Base-by-base conservation (phyloP, 2,888 invertebrate species). In the Caenorhabditis sp. region DNA sequence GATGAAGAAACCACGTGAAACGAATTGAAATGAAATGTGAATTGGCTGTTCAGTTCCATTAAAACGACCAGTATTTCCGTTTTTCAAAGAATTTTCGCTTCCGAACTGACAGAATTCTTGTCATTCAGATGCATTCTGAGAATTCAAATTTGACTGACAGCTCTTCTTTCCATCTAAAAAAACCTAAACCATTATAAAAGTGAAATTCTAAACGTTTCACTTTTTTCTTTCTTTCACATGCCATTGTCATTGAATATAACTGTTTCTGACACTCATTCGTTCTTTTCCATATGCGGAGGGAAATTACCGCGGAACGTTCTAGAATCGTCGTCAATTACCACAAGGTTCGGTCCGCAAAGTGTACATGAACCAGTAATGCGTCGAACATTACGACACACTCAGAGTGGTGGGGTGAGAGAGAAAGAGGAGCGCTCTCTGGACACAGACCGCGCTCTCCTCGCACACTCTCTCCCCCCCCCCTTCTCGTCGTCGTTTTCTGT, bases 281-380 rank as follows among this genome's bases (percentile, higher is more conserved):
- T 37, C 22, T 5, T 24, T 20, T 51, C 47, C 32, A 18, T 28
- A 32, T 20, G 9, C 20, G n/a, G 1, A n/a, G n/a, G 11, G 15
- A 13, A 6, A 61, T 61, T 61, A 0, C 20, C 20, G 35, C 22
- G 35, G 65, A 65, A 65, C 24, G 51, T 55, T 67, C 67, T 28
- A 26, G 47, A 62, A 40, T n/a, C 8, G 44, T 47, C 47, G 47
- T 64, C 35, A 32, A 32, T n/a, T 28, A 24, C 50, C 32, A 44
- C 24, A 35, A 22, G 53, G 58, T 28, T 64, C 22, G n/a, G 51
- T 40, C 20, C 50, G 47, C 40, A 37, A 51, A 20, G 22, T 60
- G 70, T 28, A 70, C n/a, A n/a, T n/a, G n/a, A n/a, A n/a, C 70
- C 37, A 51, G 37, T 51, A 70, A 60, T 69, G 60, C 69, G 51